phyloP scores from a whole-genome alignment of 2,797 vertebrate species.

The Antrozous pallidus region DNA sequence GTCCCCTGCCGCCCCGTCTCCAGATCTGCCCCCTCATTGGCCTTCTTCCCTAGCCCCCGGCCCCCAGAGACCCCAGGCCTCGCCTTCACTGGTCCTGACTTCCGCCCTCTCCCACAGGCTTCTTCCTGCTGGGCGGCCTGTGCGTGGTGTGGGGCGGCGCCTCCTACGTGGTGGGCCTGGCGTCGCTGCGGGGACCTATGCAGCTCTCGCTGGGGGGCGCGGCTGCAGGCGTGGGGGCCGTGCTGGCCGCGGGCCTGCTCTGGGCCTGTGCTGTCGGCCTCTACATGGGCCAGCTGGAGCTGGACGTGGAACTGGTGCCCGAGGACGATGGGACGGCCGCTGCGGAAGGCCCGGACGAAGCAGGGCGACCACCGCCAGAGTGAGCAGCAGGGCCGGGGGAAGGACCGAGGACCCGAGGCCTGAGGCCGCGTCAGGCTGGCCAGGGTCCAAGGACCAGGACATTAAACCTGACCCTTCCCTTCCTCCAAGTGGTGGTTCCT shows the following conservation, averaged over 20 bases:
- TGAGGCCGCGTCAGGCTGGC: background rate
- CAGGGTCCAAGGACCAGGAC: background rate
- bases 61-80: no score
- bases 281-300: conserved; percentile 90
- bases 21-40: fast-evolving
- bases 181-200: conserved; percentile 88
- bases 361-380: conserved; percentile 68
- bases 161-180: conserved; percentile 88
- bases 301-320: conserved; percentile 90
- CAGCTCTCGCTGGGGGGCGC: conserved; percentile 86
- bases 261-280: conserved; percentile 93
- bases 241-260: conserved; percentile 86
- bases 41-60: no score
- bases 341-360: conserved; percentile 73
- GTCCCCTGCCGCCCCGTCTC: background rate
- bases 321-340: conserved; percentile 85
- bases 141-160: conserved; percentile 88
- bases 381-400: background rate
- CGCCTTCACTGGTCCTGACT: background rate
- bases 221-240: conserved; percentile 82
- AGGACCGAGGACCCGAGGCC: background rate
- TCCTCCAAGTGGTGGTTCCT: background rate
- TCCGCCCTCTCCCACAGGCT: conserved; percentile 80
- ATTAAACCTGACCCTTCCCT: conserved; percentile 64
- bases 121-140: conserved; percentile 91